These are phyloP conservation scores for Lathamus discolor DNA, from an alignment of 2,113 vertebrate species.

Conservation along the genomic window DNA sequence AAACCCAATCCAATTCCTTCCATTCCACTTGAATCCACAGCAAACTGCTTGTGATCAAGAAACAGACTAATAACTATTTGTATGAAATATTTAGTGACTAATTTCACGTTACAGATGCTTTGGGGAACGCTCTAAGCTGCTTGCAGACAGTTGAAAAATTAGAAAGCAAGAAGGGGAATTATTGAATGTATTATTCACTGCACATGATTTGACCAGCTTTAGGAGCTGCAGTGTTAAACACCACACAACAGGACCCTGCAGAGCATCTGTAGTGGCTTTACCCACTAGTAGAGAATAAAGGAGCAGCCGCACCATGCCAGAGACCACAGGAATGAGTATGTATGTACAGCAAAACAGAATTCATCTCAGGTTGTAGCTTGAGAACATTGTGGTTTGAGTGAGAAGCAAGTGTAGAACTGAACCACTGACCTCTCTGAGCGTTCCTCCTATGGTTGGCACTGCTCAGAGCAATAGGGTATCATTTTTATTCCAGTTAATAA, in stretches of 20 bases:
- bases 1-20: not conserved
- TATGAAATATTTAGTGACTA: constrained; percentile 50
- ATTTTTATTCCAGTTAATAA: not conserved
- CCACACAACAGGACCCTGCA: not conserved
- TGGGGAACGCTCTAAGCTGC: not conserved
- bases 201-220: not conserved
- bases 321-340: not conserved
- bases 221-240: not conserved
- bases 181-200: not conserved
- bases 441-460: not conserved
- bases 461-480: not conserved
- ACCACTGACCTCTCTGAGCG: not conserved
- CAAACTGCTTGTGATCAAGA: constrained; percentile 4
- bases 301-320: not conserved
- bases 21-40: not conserved
- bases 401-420: not conserved
- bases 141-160: constrained; percentile 16
- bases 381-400: not conserved
- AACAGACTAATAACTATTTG: constrained; percentile 9
- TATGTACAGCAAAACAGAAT: not conserved
- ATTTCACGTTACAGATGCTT: constrained; percentile 31
- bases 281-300: not conserved
- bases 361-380: not conserved
- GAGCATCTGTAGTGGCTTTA: not conserved
- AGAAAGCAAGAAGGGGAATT: not conserved